These are phyloP conservation scores for Porphyrio hochstetteri DNA, from an alignment of 2,113 vertebrate species.

Conservation along the genomic window DNA sequence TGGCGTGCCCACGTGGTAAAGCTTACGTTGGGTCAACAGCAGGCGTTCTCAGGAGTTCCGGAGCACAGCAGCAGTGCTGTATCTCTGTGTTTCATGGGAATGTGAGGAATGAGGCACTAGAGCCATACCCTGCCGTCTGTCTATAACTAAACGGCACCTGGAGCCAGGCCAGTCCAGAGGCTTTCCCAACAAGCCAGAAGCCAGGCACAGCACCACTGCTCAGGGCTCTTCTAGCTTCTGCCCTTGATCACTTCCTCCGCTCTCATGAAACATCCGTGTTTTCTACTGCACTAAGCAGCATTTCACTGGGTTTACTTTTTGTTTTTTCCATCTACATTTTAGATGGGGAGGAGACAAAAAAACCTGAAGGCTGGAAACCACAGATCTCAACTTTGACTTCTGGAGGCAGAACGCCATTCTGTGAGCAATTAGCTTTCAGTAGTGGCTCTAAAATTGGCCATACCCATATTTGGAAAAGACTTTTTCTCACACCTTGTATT, in stretches of 20 bases:
- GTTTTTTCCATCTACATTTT: neutral
- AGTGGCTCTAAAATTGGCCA: neutral
- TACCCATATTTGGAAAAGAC: neutral
- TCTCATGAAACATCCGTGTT: neutral
- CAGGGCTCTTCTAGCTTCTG: neutral
- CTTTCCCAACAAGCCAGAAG: neutral
- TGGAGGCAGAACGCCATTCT: neutral
- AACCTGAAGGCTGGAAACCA: neutral
- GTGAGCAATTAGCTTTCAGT: neutral
- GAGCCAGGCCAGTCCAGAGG: neutral
- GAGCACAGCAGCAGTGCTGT: neutral
- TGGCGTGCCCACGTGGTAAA: neutral
- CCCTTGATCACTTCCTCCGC: neutral
- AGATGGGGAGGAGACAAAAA: neutral
- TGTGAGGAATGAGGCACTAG: neutral
- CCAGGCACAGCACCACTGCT: neutral
- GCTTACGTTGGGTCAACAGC: rapidly evolving
- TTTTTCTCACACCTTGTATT: neutral
- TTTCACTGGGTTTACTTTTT: neutral
- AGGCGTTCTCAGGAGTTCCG: neutral
- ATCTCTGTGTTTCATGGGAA: neutral
- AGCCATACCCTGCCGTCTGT: neutral
- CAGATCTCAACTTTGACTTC: neutral
- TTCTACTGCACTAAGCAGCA: neutral
- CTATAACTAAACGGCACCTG: neutral